Conservation (phyloP, 1,140 invertebrate genomes). For the Pentalonia nigronervosa region DNA sequence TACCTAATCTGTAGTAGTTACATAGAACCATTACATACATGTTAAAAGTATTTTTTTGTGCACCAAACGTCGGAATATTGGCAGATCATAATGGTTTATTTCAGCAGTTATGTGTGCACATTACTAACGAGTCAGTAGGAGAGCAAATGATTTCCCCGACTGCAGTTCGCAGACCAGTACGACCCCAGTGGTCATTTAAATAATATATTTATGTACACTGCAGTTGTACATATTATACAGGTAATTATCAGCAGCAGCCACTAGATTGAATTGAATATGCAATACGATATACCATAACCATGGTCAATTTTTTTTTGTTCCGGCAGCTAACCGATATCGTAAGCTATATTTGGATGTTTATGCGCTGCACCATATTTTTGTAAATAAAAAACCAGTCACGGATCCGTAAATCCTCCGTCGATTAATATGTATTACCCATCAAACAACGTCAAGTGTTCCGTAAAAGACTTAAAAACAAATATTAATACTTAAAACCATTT, state of each 20-base stretch:
- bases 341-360: too few species aligned
- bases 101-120: background rate
- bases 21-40: background rate
- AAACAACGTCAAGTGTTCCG: background rate
- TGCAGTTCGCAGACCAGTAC: background rate
- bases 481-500: background rate
- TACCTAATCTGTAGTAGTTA: background rate
- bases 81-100: background rate
- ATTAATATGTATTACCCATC: slow-evolving; percentile 1
- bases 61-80: background rate
- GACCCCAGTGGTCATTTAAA: background rate
- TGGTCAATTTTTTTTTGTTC: background rate
- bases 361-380: background rate
- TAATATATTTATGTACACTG: background rate
- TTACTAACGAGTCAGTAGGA: background rate
- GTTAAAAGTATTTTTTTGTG: background rate
- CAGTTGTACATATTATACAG: background rate
- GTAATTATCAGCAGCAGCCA: background rate
- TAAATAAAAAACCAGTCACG: background rate
- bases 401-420: background rate
- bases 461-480: background rate
- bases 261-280: background rate
- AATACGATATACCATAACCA: background rate
- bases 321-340: background rate
- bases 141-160: background rate